Evolutionary conservation across 2,888 invertebrate genomes (phyloP), one percentile per base, ranked within the genome.

Genomic region (Notocelia uddmanniana): DNA sequence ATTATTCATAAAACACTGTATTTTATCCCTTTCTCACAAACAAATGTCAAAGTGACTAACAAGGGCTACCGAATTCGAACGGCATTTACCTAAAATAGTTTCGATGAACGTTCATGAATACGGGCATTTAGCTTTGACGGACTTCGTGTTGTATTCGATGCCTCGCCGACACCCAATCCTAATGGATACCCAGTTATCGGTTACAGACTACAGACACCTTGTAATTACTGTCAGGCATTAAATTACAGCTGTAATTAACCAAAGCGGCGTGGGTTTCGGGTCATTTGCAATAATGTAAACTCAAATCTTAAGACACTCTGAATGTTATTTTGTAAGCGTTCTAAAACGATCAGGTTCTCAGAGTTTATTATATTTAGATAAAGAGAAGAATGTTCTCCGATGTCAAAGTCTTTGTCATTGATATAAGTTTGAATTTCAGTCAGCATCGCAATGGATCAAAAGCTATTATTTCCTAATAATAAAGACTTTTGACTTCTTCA

Each of bases 191-290:
- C 48, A 41, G 3, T 50, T 19, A 63, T 52, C 34, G 50, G 26
- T 52, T 63, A 63, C 48, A 23, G 21, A 23, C 15, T 23, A 10
- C 11, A 31, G 34, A n/a, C 50, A 63, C 34, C 34, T 52, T 9
- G 52, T 63, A 63, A 63, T 63, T 63, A 63, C 50, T 52, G 63
- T 34, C 63, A 19, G 8, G 63, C 31, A 50, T 63, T 63, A 34
- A 63, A 63, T 63, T 63, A 52, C 52, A 34, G 31, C 18, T 10
- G 52, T 63, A 63, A 63, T 63, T 63, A 63, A 50, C 0, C 10
- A 11, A 3, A 23, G 19, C 50, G 19, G 52, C 52, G 63, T 63
- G 52, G 63, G 63, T 63, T 63, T 37, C 50, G 21, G 34, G 34
- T 52, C 52, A 52, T 63, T 63, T 48, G 19, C 26, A 55, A 15